Conservation (phyloP, 2,113 vertebrate genomes). For the Microcebus jonahi region DNA sequence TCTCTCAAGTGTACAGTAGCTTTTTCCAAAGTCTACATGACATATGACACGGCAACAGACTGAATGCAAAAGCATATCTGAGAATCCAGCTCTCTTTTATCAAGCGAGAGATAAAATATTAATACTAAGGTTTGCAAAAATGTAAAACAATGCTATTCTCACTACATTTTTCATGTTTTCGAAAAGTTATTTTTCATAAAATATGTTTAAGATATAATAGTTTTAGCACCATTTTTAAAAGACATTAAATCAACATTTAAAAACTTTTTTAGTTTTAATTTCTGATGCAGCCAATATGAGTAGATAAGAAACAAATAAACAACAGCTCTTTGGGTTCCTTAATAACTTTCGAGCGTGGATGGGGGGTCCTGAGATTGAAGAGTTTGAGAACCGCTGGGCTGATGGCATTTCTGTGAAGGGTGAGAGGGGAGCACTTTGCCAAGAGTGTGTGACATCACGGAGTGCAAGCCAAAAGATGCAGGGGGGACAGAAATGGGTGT, state of each 20-base stretch:
- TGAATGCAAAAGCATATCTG: background rate
- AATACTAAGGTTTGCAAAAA: background rate
- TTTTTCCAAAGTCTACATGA: background rate
- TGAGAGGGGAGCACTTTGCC: background rate
- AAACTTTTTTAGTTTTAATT: background rate
- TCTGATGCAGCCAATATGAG: background rate
- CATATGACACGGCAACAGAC: fast-evolving
- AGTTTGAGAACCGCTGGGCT: background rate
- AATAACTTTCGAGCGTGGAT: background rate
- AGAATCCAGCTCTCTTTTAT: background rate
- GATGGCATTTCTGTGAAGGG: background rate
- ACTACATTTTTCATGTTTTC: background rate
- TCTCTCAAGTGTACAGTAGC: background rate
- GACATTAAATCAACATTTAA: background rate
- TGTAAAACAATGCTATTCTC: background rate
- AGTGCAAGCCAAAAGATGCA: background rate
- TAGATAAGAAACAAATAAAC: background rate
- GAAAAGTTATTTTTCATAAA: slow-evolving; percentile 31
- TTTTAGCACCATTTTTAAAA: background rate
- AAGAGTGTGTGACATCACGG: background rate
- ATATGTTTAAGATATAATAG: background rate
- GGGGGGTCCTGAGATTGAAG: background rate
- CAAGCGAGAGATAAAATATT: background rate
- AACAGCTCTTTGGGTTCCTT: background rate
- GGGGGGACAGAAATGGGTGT: background rate